A percentile compares a stretch with the other conserved stretches of the same genome.
phyloP scores from a whole-genome alignment of 2,888 invertebrate genomes.

The Acronicta aceris region DNA sequence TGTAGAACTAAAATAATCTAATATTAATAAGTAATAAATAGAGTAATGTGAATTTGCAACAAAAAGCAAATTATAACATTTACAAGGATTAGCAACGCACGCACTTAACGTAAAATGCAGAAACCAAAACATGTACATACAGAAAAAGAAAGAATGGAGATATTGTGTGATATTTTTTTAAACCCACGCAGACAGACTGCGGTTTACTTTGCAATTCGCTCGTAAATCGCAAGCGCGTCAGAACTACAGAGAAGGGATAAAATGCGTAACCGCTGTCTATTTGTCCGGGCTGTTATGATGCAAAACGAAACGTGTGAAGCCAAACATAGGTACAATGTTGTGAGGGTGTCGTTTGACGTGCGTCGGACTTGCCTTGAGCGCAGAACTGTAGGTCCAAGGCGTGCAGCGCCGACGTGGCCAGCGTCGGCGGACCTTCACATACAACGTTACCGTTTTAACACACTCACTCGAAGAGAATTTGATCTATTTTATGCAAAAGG shows the following conservation, averaged over 20 bases:
- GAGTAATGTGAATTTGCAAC: neutral
- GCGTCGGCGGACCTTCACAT: slow-evolving; percentile 84
- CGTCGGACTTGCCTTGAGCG: slow-evolving; percentile 84
- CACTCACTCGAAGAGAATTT: neutral
- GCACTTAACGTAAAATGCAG: neutral
- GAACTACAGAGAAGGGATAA: neutral
- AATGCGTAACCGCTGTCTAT: neutral
- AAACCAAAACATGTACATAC: slow-evolving; percentile 17
- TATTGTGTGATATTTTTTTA: slow-evolving; percentile 9
- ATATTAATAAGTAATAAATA: neutral
- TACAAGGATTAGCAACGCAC: slow-evolving; percentile 14
- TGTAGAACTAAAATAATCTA: neutral
- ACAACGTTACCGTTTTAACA: slow-evolving; percentile 59
- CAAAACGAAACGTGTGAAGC: slow-evolving; percentile 36
- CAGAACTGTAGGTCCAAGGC: slow-evolving; percentile 86
- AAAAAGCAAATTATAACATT: slow-evolving; percentile 6
- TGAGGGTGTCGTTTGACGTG: slow-evolving; percentile 24
- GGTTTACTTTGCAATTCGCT: neutral
- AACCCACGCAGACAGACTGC: slow-evolving; percentile 1
- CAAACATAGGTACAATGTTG: slow-evolving; percentile 37
- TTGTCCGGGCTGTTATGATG: slow-evolving; percentile 17
- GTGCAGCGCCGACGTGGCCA: slow-evolving; percentile 86
- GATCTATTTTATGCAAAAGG: neutral
- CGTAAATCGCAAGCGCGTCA: neutral
- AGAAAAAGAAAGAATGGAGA: slow-evolving; percentile 12